Percentiles rank a stretch among this genome's conserved stretches.
Conservation (phyloP, 2,113 vertebrate species). For the Cathartes aura region DNA sequence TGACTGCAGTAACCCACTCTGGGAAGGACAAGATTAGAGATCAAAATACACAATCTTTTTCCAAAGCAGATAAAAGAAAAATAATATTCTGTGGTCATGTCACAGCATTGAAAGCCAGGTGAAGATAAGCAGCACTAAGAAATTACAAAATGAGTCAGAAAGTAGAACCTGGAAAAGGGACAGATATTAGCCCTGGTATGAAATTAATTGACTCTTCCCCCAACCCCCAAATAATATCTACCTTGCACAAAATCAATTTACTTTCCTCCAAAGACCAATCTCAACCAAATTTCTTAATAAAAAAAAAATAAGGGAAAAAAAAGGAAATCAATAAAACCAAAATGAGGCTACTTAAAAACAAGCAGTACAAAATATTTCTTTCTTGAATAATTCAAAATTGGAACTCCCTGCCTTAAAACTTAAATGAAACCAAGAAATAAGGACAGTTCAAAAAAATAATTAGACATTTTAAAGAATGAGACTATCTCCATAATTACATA, state of each 20-base stretch:
- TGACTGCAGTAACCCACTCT: background rate
- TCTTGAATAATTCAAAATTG: background rate
- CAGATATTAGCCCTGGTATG: background rate
- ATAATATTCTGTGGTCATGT: background rate
- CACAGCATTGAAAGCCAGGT: background rate
- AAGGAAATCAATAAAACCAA: background rate
- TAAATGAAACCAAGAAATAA: background rate
- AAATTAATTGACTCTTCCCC: constrained; percentile 3
- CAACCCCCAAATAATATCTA: background rate
- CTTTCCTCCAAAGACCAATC: background rate
- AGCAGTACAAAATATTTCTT: background rate
- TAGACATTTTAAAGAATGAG: background rate
- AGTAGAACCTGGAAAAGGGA: background rate
- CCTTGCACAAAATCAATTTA: background rate
- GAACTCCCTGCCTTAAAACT: background rate
- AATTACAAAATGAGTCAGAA: constrained; percentile 21
- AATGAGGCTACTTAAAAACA: background rate
- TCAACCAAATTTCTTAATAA: background rate
- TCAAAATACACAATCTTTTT: background rate
- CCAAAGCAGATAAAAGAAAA: constrained; percentile 20
- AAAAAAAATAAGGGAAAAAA: background rate
- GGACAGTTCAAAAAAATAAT: background rate
- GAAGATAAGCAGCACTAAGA: background rate
- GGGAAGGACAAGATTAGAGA: background rate
- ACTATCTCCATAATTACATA: background rate